These are phyloP conservation scores for Orthosia cruda DNA, from an alignment of 2,888 invertebrate genomes.

Conservation along the genomic window DNA sequence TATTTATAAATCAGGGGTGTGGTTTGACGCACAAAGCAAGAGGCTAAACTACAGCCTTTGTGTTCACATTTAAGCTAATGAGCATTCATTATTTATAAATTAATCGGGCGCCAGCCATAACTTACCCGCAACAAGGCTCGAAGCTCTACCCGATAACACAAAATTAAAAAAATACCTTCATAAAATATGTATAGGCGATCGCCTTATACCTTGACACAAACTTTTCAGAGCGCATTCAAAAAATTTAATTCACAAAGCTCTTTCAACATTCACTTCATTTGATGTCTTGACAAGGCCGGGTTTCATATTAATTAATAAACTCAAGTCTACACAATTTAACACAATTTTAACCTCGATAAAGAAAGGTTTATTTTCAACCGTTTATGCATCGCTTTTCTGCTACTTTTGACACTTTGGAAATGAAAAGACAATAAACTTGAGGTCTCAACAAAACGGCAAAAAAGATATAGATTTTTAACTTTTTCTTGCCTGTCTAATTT, in stretches of 20 bases:
- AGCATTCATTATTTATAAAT: slow-evolving; percentile 33
- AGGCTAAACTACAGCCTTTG: not conserved
- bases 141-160: slow-evolving; percentile 9
- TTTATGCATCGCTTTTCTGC: slow-evolving; percentile 20
- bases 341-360: slow-evolving; percentile 31
- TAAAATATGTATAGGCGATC: slow-evolving; percentile 22
- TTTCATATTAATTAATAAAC: slow-evolving; percentile 37
- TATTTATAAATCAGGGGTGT: not conserved
- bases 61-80: slow-evolving; percentile 8
- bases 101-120: slow-evolving; percentile 8
- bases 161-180: not conserved
- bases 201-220: slow-evolving; percentile 31
- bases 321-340: slow-evolving; percentile 25
- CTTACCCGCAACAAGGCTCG: slow-evolving; percentile 3
- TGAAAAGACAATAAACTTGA: slow-evolving; percentile 15
- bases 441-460: too few species aligned
- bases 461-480: not conserved
- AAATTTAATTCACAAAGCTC: slow-evolving; percentile 19
- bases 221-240: slow-evolving; percentile 40
- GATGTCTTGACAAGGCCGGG: slow-evolving; percentile 34
- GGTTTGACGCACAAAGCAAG: not conserved
- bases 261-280: slow-evolving; percentile 50
- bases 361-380: slow-evolving; percentile 32
- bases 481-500: not conserved
- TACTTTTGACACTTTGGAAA: slow-evolving; percentile 18